Base-by-base conservation (phyloP, 2,113 vertebrate species). In the Tupaia tana region DNA sequence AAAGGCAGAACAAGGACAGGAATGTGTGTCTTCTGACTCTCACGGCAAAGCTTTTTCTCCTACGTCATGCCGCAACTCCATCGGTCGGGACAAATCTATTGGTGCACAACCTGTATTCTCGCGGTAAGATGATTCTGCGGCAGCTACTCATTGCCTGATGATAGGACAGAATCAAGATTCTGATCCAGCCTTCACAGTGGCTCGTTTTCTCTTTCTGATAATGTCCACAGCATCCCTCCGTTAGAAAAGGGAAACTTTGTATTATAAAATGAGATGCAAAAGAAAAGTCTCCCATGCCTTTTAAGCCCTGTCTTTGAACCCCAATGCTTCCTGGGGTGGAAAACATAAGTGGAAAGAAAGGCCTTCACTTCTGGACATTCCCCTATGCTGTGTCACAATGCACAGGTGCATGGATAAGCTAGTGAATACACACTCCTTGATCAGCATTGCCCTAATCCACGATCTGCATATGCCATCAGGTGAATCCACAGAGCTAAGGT, bases 181-280 rank as follows among this genome's bases (percentile, higher is more conserved):
- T 52, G 9, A 69, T 11, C 81, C 87, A 89, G 59, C 79, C 90
- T 95, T 92, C 66, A 34, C 79, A 56, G 90, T 94, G 91, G 93
- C 86, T 96, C 95, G 95, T 24, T 70, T 61, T 96, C 71, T 89
- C 88, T 43, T 86, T 95, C 75, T 29, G 89, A 77, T 86, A 93
- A 87, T n/a, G 90, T 85, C 94, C 97, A 91, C 75, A 19, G 56
- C 12, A 52, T n/a, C 59, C 58, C 83, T 93, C 90, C 59, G 16
- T 87, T n/a, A 87, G 81, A 86, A 70, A 85, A 93, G 96, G 73
- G 70, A 71, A 63, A 77, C 73, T 91, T 61, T 1, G 25, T 15
- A 43, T 80, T n/a, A 75, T 9, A 58, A 74, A 91, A 84, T 3
- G 24, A 80, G 59, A 85, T 1, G 13, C 70, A 74, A 70, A 73